Base-by-base conservation (phyloP, 2,113 vertebrate species). In the Sinocyclocheilus rhinocerous region DNA sequence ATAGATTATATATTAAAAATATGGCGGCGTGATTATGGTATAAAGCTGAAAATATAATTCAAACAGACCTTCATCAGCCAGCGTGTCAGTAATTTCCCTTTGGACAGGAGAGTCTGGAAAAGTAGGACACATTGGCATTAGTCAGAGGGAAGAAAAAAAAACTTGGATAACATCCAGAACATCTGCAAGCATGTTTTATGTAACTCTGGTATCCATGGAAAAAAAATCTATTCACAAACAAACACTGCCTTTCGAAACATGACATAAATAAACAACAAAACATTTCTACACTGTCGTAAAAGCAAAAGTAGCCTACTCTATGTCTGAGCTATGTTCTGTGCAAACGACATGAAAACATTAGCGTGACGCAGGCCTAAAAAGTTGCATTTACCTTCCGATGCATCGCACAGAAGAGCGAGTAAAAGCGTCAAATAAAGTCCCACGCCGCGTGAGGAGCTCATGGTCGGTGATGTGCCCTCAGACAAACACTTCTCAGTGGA, bases 61-160 rank as follows among this genome's bases (percentile, higher is more conserved):
- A 59, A 77, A 33, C 80, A 73, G 39, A 89, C 88, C 84, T 59
- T 70, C 55, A 55, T 73, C 29, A 12, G 61, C 15, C 76, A 78
- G 15, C n/a, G 33, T n/a, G 18, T 63, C 75, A 61, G 59, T 82
- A 11, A 84, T 76, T 8, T 81, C 80, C 39, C 80, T 80, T 48
- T 85, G 86, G 59, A 12, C 22, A 48, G 22, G 5, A 69, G 50
- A 7, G 20, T 33, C 57, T 48, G 36, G 77, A 26, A 39, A 79
- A 52, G 45, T 55, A 72, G 52, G 45, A 65, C 55, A 82, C 29
- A 78, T 15, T 9, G 22, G 50, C 12, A 52, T 67, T 59, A 48
- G 9, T 10, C 4, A 24, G 13, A 24, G 2, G 8, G 39, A 10
- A 15, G 13, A 5, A 52, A 39, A 3, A 59, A 4, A 26, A 48